These are phyloP conservation scores for Macrostomum lignano DNA, from an alignment of 1,140 invertebrate species.

Conservation along the genomic window DNA sequence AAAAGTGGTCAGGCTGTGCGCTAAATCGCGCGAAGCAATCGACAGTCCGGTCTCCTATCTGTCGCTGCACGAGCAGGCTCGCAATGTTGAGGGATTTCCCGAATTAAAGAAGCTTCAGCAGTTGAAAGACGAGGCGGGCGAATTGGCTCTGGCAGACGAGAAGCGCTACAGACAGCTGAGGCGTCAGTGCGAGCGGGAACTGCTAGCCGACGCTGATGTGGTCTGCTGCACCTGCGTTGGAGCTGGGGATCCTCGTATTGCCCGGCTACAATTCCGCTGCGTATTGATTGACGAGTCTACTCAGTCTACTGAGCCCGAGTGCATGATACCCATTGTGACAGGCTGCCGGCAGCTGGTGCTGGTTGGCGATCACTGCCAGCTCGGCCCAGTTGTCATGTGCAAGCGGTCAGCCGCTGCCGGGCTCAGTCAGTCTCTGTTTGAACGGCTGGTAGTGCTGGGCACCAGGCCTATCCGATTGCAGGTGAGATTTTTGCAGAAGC, in stretches of 20 bases:
- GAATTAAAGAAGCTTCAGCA: conserved; percentile 82
- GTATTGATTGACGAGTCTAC: conserved; percentile 86
- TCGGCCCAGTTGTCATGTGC: conserved; percentile 94
- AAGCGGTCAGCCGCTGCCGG: conserved; percentile 90
- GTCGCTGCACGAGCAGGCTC: conserved; percentile 81
- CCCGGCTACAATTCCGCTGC: conserved; percentile 69
- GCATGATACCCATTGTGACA: conserved; percentile 87
- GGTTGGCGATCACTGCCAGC: conserved; percentile 91
- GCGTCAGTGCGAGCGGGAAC: conserved; percentile 58
- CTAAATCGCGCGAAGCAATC: conserved; percentile 86
- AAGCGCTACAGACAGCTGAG: conserved; percentile 69
- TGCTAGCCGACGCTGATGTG: conserved; percentile 60
- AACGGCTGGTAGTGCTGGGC: conserved; percentile 73
- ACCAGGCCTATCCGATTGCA: conserved; percentile 73
- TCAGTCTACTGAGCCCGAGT: conserved; percentile 85
- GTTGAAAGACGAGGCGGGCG: conserved; percentile 82
- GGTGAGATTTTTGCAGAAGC: too few species aligned
- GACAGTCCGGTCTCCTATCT: conserved; percentile 88
- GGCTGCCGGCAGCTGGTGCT: conserved; percentile 82
- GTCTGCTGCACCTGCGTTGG: conserved; percentile 97
- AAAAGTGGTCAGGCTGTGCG: conserved; percentile 73
- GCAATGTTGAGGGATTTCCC: conserved; percentile 41
- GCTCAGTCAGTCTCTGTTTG: conserved; percentile 81
- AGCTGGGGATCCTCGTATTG: conserved; percentile 68
- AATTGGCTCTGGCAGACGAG: conserved; percentile 58